These are phyloP conservation scores for Xiphophorus couchianus DNA, from an alignment of 2,113 vertebrate species.

Conservation along the genomic window DNA sequence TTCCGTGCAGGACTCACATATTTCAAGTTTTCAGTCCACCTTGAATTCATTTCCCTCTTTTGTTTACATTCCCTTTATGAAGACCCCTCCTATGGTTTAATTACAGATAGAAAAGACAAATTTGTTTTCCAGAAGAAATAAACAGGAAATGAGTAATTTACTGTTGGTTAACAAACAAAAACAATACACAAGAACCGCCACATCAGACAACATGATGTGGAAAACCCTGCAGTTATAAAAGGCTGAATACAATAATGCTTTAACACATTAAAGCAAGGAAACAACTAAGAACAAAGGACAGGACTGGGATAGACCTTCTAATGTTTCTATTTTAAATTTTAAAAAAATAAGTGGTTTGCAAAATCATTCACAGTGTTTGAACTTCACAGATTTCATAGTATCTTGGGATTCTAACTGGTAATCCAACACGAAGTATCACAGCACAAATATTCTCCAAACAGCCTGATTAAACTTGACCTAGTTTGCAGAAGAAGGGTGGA, in stretches of 20 bases:
- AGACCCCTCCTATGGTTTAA: not conserved
- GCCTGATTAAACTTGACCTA: not conserved
- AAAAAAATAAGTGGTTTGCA: too few relatives aligned
- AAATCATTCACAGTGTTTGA: not conserved
- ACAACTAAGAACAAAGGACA: not conserved
- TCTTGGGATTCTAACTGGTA: not conserved
- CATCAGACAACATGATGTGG: constrained; percentile 21
- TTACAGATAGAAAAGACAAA: not conserved
- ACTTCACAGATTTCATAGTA: not conserved
- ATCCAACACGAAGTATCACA: not conserved
- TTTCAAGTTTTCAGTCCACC: not conserved
- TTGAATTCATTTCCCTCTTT: constrained; percentile 3
- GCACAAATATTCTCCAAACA: not conserved
- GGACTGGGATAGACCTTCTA: too few relatives aligned
- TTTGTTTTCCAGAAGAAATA: constrained; percentile 9
- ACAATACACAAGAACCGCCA: not conserved
- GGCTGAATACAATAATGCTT: not conserved
- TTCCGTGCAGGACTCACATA: not conserved
- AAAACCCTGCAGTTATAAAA: constrained; percentile 2
- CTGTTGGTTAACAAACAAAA: not conserved
- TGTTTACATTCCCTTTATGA: not conserved
- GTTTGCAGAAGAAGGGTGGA: not conserved
- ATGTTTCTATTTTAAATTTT: too few relatives aligned
- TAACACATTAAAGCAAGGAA: not conserved
- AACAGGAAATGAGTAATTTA: constrained; percentile 55